A percentile compares a stretch with the other conserved stretches of the same genome.
These are phyloP conservation scores for Stegodyphus mimosarum DNA, from an alignment of 1,140 invertebrate species.

Conservation along the genomic window DNA sequence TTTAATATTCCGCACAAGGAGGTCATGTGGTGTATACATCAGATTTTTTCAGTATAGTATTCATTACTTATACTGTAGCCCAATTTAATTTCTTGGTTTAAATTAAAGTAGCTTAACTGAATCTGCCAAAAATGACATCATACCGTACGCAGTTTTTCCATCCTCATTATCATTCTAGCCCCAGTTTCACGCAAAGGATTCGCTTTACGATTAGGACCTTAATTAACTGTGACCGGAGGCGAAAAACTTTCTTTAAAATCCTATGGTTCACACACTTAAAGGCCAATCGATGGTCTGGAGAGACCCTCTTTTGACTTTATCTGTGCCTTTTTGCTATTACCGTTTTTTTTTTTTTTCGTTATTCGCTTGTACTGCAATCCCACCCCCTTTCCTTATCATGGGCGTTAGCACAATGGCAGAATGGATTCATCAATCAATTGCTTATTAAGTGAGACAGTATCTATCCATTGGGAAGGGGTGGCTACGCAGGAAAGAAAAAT, in stretches of 20 bases:
- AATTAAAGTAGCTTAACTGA: too few species aligned
- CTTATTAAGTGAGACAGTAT: constrained; percentile 21
- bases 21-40: too few species aligned
- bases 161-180: too few species aligned
- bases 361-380: not conserved
- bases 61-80: too few species aligned
- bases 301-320: constrained; percentile 3
- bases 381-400: constrained; percentile 25
- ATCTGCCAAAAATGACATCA: too few species aligned
- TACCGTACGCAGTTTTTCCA: too few species aligned
- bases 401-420: constrained; percentile 12
- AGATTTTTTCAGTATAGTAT: too few species aligned
- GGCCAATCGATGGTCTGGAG: constrained; percentile 22
- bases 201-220: constrained; percentile 16
- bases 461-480: not conserved
- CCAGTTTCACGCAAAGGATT: not conserved
- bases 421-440: constrained; percentile 34
- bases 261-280: constrained; percentile 30
- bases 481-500: constrained; percentile 14
- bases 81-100: too few species aligned
- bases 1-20: too few species aligned
- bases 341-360: constrained; percentile 5
- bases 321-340: not conserved
- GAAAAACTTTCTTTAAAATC: constrained; percentile 41
- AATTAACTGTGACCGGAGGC: constrained; percentile 41